phyloP scores from a whole-genome alignment of 2,113 vertebrate genomes.

The Xenopus borealis region DNA sequence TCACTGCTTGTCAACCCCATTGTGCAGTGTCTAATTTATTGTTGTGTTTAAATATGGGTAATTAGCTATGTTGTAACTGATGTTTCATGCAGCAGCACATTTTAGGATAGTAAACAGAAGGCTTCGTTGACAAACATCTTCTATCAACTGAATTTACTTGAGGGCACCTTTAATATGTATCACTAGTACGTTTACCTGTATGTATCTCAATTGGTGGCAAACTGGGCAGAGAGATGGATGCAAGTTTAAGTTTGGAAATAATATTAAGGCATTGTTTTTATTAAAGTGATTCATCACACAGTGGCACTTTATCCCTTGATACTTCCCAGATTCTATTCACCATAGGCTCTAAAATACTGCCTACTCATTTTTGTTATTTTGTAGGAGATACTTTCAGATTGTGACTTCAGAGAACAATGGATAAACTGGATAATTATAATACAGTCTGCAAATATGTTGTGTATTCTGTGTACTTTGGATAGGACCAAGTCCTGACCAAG shows the following conservation, averaged over 20 bases:
- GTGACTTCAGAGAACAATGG: background rate
- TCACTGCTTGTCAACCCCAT: constrained; percentile 7
- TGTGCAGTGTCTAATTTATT: constrained; percentile 15
- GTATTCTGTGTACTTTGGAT: too few relatives aligned
- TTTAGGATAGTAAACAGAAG: constrained; percentile 11
- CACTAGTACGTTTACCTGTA: constrained; percentile 11
- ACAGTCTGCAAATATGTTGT: too few relatives aligned
- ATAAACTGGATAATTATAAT: background rate
- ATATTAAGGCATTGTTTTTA: constrained; percentile 26
- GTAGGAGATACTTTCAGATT: background rate
- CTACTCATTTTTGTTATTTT: constrained; percentile 27
- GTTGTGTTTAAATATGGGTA: constrained; percentile 20
- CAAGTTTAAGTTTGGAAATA: constrained; percentile 18
- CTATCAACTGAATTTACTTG: background rate
- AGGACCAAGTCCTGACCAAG: too few relatives aligned
- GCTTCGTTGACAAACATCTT: background rate
- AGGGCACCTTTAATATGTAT: constrained; percentile 2
- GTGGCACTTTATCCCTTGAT: constrained; percentile 37
- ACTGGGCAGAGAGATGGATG: constrained; percentile 14
- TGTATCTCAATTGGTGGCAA: constrained; percentile 26
- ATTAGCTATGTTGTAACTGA: constrained; percentile 12
- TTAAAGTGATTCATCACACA: constrained; percentile 42
- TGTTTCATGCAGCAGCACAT: constrained; percentile 8
- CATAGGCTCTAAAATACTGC: constrained; percentile 19
- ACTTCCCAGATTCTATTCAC: constrained; percentile 27